Percentiles rank a stretch among this genome's conserved stretches.
Evolutionary conservation across 2,113 vertebrate genomes (phyloP).

Genomic region (Myotis davidii): DNA sequence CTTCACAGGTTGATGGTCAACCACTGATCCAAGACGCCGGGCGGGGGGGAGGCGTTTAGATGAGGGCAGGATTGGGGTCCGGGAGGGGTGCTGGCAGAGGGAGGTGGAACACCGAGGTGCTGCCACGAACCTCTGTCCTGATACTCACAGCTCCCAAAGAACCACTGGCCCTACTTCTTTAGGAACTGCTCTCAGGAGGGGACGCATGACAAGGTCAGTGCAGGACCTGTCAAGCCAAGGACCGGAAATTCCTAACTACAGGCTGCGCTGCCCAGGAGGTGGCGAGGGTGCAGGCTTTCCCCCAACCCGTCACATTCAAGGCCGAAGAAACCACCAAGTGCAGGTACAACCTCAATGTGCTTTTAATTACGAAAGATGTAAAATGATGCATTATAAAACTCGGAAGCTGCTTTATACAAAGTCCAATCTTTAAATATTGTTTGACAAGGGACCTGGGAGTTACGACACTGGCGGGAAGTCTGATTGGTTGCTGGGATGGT

Average conservation of each 20-base stretch:
- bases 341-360: slow-evolving; percentile 72
- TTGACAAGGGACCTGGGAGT: slow-evolving; percentile 58
- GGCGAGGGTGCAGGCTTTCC: not conserved
- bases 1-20: no score
- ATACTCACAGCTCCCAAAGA: not conserved
- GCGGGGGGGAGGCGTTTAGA: no score
- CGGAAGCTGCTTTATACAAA: slow-evolving; percentile 81
- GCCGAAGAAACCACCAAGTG: not conserved
- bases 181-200: not conserved
- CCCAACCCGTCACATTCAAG: accelerated
- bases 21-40: no score
- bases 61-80: not conserved
- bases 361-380: slow-evolving; percentile 85
- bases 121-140: not conserved
- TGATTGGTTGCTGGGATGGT: slow-evolving; percentile 22
- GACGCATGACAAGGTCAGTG: not conserved
- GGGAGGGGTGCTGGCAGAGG: not conserved
- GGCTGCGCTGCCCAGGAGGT: accelerated
- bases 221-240: not conserved
- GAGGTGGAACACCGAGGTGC: accelerated
- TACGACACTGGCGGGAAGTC: slow-evolving; percentile 60
- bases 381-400: slow-evolving; percentile 82
- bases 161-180: accelerated
- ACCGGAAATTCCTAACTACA: not conserved
- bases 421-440: slow-evolving; percentile 79